These are phyloP conservation scores for Omphaloscelis lunosa DNA, from an alignment of 2,888 invertebrate species.

Conservation along the genomic window DNA sequence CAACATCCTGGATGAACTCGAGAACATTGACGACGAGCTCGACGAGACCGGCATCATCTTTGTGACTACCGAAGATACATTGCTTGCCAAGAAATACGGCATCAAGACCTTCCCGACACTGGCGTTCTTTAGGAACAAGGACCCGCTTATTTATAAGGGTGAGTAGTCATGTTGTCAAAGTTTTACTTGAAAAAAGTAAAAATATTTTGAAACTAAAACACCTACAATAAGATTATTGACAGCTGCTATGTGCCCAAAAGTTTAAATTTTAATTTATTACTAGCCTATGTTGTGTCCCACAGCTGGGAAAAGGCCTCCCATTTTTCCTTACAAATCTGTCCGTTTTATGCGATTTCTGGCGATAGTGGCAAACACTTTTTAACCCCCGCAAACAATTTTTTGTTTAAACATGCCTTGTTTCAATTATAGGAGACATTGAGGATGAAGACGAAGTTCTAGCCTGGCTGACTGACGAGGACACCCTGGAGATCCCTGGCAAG, in stretches of 20 bases:
- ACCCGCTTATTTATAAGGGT: slow-evolving; percentile 95
- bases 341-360: too few relatives aligned
- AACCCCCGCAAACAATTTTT: not conserved
- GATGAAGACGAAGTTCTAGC: slow-evolving; percentile 97
- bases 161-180: slow-evolving; percentile 32
- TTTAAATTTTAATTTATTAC: too few relatives aligned
- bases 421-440: slow-evolving; percentile 93
- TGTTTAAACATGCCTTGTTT: not conserved
- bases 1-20: slow-evolving; percentile 95
- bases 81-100: slow-evolving; percentile 95
- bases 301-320: too few relatives aligned
- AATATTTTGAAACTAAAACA: too few relatives aligned
- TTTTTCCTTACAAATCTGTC: too few relatives aligned
- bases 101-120: slow-evolving; percentile 96
- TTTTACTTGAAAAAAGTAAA: not conserved
- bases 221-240: too few relatives aligned
- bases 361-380: too few relatives aligned
- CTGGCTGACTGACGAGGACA: slow-evolving; percentile 97
- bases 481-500: slow-evolving; percentile 97
- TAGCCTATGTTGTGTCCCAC: too few relatives aligned
- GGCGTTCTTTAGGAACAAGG: slow-evolving; percentile 97
- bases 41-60: slow-evolving; percentile 98
- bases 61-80: slow-evolving; percentile 96
- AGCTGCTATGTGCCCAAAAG: too few relatives aligned
- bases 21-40: slow-evolving; percentile 97